These are phyloP conservation scores for Takifugu ocellatus DNA, from an alignment of 2,797 vertebrate species.

Conservation along the genomic window DNA sequence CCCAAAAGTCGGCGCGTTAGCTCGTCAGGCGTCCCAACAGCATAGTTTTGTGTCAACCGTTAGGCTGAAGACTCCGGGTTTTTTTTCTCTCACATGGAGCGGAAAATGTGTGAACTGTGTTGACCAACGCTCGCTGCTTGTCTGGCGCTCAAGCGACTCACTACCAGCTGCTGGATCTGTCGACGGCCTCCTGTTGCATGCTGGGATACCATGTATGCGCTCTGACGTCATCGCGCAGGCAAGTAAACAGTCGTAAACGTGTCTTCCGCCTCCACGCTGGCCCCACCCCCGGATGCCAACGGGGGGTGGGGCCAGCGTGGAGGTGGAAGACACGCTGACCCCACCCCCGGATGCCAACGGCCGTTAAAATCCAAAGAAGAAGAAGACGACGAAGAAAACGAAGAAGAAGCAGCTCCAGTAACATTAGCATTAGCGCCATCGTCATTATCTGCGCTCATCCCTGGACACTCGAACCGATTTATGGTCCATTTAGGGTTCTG, in stretches of 20 bases:
- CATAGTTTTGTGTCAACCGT: constrained; percentile 68
- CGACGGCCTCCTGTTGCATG: constrained; percentile 72
- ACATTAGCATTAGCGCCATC: too few species aligned
- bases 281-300: too few species aligned
- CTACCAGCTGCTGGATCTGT: constrained; percentile 68
- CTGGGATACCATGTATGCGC: constrained; percentile 58
- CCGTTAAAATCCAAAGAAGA: too few species aligned
- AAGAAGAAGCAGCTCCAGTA: too few species aligned
- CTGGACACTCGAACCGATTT: neutral
- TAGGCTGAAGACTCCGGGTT: constrained; percentile 30
- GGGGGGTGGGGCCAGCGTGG: neutral
- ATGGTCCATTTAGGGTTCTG: too few species aligned
- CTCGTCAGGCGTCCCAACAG: constrained; percentile 59
- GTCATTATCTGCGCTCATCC: neutral
- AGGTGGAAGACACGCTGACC: neutral
- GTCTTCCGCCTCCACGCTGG: constrained; percentile 12
- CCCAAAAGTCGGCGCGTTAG: constrained; percentile 69
- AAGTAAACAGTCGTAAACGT: constrained; percentile 46
- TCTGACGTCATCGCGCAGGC: constrained; percentile 59
- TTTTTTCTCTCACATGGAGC: constrained; percentile 63
- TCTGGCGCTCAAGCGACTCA: constrained; percentile 59
- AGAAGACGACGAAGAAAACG: too few species aligned
- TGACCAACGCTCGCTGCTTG: constrained; percentile 53
- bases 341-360: too few species aligned
- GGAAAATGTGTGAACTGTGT: constrained; percentile 39